phyloP scores from a whole-genome alignment of 2,113 vertebrate species.

The Anser brachyrhynchus region DNA sequence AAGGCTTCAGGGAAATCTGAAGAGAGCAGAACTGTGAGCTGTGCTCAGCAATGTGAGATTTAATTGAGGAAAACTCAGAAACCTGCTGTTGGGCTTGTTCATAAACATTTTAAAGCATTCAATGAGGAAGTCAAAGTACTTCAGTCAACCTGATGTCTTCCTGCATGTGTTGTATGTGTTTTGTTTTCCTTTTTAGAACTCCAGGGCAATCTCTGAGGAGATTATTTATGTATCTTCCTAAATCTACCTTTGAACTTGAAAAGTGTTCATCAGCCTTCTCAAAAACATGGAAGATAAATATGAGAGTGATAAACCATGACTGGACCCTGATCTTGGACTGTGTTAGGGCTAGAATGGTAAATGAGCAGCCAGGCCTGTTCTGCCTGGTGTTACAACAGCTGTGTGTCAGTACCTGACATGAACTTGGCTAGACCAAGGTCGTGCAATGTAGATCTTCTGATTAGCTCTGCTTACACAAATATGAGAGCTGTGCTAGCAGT shows the following conservation, averaged over 20 bases:
- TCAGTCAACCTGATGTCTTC: neutral
- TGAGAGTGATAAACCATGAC: neutral
- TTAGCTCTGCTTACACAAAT: neutral
- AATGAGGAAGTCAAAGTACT: neutral
- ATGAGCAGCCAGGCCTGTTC: neutral
- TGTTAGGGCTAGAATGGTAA: neutral
- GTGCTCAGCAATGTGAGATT: neutral
- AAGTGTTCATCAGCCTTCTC: neutral
- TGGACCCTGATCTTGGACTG: neutral
- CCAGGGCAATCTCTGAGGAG: neutral
- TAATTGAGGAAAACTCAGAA: constrained; percentile 33
- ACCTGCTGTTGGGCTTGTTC: neutral
- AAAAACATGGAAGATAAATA: neutral
- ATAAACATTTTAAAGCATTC: neutral
- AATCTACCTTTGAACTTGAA: neutral
- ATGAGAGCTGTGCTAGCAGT: neutral
- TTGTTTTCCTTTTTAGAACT: neutral
- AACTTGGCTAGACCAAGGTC: neutral
- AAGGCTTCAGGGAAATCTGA: constrained; percentile 11
- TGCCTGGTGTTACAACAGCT: neutral
- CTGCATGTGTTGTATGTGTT: neutral
- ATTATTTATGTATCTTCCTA: neutral
- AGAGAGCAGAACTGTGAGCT: neutral
- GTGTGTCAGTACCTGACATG: neutral
- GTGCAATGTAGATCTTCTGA: fast-evolving